Evolutionary conservation across 2,888 invertebrate species (phyloP), one percentile per base, ranked within the genome.

Genomic region (Drosophila nr. fundita): DNA sequence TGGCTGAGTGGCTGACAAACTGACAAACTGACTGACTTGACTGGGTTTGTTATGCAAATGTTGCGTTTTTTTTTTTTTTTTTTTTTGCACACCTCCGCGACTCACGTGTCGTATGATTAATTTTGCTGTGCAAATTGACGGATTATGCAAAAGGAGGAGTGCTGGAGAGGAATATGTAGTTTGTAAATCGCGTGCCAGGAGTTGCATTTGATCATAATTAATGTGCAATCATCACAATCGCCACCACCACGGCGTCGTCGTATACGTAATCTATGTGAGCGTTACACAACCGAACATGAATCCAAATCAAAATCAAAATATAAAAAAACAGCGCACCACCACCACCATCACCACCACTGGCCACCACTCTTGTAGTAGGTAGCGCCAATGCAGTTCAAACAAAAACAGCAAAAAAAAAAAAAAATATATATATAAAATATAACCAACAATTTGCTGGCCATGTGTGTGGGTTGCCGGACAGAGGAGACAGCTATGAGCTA

Each of bases 31-130:
- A 10, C 34, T 49, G 72, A 36, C 36, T 21, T 63, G 32, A 59
- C 53, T 63, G 53, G 58, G 57, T 58, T 73, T 65, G 64, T 60
- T 75, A 57, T 75, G 75, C 73, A 67, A 74, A 67, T 74, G 24
- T 18, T 63, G 57, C 55, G 29, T 7, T 40, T 68, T 65, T 27
- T 36, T 60, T 24, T 24, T 24, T 24, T 24, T 24, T 24, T 18
- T 40, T 68, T 66, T 29, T 38, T 61, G 38, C 59, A 32, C 67
- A 49, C 67, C 73, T 60, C 42, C 48, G 29, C 59, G 42, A 32
- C 57, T 68, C 64, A 75, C 57, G 53, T 58, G 76, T 70, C 76
- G 76, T 76, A 76, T 83, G 86, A 86, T 86, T 82, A 86, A 82
- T 80, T 71, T 85, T 59, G 50, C 66, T 50, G 30, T 68, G 74